A percentile compares a stretch with the other conserved stretches of the same genome.
phyloP scores from a whole-genome alignment of 2,888 invertebrate genomes.

The Chorisops tibialis region DNA sequence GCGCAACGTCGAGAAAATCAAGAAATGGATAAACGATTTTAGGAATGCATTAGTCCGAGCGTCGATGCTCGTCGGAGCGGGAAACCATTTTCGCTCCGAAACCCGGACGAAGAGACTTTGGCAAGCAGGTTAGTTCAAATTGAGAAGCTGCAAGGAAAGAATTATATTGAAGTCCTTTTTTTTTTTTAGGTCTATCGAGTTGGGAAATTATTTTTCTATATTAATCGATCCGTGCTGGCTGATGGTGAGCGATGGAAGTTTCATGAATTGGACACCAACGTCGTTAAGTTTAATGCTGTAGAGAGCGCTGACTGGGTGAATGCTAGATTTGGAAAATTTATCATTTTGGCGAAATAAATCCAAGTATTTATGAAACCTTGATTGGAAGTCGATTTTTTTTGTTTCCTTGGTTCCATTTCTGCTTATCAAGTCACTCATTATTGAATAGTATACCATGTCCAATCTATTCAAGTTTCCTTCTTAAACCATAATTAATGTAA shows the following conservation, averaged over 20 bases:
- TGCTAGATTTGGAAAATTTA: too few species aligned
- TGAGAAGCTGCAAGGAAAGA: too few species aligned
- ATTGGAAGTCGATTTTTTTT: too few species aligned
- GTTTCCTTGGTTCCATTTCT: too few species aligned
- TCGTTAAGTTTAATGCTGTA: conserved; percentile 46
- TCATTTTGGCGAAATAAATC: too few species aligned
- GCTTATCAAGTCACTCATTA: too few species aligned
- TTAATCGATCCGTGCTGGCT: conserved; percentile 52
- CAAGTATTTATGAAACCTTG: too few species aligned
- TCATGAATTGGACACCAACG: conserved; percentile 48
- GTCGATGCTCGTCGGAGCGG: conserved; percentile 70
- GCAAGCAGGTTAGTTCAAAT: conserved; percentile 48
- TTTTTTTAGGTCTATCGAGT: conserved; percentile 47
- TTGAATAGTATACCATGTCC: too few species aligned
- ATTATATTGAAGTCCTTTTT: too few species aligned
- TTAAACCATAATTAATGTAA: too few species aligned
- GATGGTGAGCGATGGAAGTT: conserved; percentile 48
- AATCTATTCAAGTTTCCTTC: too few species aligned
- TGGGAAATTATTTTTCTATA: conserved; percentile 51
- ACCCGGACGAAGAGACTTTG: conserved; percentile 62
- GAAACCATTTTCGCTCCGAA: conserved; percentile 89
- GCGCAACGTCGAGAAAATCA: conserved; percentile 62
- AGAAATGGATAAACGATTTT: conserved; percentile 70
- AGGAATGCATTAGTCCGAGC: conserved; percentile 42
- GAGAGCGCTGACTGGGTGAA: conserved; percentile 42